Evolutionary conservation across 2,888 invertebrate species (phyloP), one percentile per base, ranked within the genome.

Genomic region (Mesorhabditis belari): DNA sequence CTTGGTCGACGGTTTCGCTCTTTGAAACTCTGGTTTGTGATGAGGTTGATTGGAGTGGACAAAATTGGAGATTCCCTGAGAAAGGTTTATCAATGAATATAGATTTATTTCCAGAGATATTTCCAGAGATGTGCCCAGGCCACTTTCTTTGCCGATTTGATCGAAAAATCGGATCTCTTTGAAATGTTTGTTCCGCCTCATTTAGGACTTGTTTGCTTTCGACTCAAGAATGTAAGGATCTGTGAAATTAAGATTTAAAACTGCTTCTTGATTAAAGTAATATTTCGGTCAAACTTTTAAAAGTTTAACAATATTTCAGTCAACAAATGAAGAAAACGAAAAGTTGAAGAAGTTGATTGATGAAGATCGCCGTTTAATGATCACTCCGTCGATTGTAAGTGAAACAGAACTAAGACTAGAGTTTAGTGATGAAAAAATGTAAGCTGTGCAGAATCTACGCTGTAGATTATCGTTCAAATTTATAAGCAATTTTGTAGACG

Each of bases 11-110:
- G 96, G 67, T 98, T 98, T 84, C 87, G 96, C 63, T 90, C 95
- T 0, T 85, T 98, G 67, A 98, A 98, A 82, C 84, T 98, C 29
- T 98, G 96, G 96, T 98, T 96, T 83, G 94, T 95, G 68, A 84
- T 98, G 74, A 85, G 96, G 67, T 89, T 88, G 73, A 93, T 92
- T 80, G 96, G 96, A 19, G 89, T 95, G 74, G 88, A 89, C 63
- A 93, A 93, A 0, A 84, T 98, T 57, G 92, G 92, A 82, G 87
- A 88, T 61, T 93, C 94, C 81, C 90, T 98, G 67, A 86, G 96
- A 68, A 88, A 89, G 77, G 85, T 84, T 70, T 29, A 61, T 19
- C 23, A 19, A 12, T 12, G 2, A 12, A 9, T 12, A 26, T 12
- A n/a, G 24, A 35, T 21, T 19, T 12, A 19, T n/a, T 19, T 19